These are phyloP conservation scores for Bos taurus DNA, from an alignment of 2,113 vertebrate species.

Conservation along the genomic window ARS-UCD2.0 NC_037345.1:29791501-29792000, in stretches of 20 bases:
- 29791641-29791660: background rate
- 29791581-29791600: background rate
- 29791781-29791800: fast-evolving
- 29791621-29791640: background rate
- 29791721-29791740: background rate
- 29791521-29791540: background rate
- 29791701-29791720: background rate
- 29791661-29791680: background rate
- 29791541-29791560: background rate
- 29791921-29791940: background rate
- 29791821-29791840: background rate
- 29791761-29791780: background rate
- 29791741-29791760: background rate
- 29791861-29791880: background rate
- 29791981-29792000: background rate
- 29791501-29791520: background rate
- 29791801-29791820: background rate
- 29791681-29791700: background rate
- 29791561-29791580: background rate
- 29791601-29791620: background rate
- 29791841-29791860: background rate
- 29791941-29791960: background rate
- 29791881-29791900: background rate
- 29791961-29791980: background rate
- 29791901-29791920: background rate